These are phyloP conservation scores for Callyntrura guangdongensis DNA, from an alignment of 2,888 invertebrate genomes.

Conservation along the genomic window DNA sequence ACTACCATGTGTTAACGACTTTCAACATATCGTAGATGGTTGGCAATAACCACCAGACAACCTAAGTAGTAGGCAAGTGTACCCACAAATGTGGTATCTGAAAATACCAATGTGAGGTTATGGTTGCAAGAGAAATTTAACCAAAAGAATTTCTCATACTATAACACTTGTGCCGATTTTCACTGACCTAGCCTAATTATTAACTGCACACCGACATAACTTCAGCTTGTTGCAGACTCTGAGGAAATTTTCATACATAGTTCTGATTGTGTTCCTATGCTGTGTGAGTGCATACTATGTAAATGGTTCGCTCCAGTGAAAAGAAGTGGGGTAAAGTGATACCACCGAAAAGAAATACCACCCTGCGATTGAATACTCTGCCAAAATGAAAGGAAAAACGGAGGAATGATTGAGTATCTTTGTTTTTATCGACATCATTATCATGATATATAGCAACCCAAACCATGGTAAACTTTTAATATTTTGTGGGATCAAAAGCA, in stretches of 20 bases:
- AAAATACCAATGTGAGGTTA: not conserved
- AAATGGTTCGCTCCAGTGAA: not conserved
- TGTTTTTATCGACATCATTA: too few species aligned
- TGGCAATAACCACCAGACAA: not conserved
- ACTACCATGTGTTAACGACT: not conserved
- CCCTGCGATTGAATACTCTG: too few species aligned
- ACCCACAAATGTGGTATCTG: too few species aligned
- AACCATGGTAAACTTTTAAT: not conserved
- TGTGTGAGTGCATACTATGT: too few species aligned
- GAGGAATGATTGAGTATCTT: too few species aligned
- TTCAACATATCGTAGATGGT: not conserved
- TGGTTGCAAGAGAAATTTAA: not conserved
- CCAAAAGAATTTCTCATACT: too few species aligned
- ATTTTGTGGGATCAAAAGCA: not conserved
- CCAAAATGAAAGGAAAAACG: too few species aligned
- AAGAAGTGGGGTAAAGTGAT: not conserved
- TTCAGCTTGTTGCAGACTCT: too few species aligned
- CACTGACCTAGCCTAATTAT: constrained; percentile 11
- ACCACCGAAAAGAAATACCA: not conserved
- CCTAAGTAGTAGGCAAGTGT: too few species aligned
- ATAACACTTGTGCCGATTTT: not conserved
- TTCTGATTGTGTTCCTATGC: not conserved
- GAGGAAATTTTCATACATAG: too few species aligned
- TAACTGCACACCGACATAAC: not conserved
- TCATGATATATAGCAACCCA: too few species aligned